A percentile compares a stretch with the other conserved stretches of the same genome.
Conservation (phyloP, 2,888 invertebrate species). For the Orthosia gothica region DNA sequence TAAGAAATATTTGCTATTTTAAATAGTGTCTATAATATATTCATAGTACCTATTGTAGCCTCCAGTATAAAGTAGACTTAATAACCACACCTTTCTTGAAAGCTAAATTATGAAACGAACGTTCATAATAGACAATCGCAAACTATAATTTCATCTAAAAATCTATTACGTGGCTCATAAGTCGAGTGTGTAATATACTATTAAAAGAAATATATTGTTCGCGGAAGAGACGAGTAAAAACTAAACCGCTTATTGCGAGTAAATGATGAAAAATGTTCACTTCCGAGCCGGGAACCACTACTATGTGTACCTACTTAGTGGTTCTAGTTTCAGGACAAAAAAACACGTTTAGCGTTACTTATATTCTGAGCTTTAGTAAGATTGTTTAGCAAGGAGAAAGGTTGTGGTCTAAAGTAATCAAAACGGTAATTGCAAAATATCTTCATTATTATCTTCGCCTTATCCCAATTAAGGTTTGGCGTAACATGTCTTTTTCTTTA, state of each 20-base stretch:
- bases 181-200: slow-evolving; percentile 74
- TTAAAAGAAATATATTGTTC: slow-evolving; percentile 79
- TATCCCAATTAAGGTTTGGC: too few relatives aligned
- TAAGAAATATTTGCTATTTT: too few relatives aligned
- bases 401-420: background rate
- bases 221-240: slow-evolving; percentile 75
- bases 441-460: too few relatives aligned
- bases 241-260: slow-evolving; percentile 82
- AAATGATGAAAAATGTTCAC: slow-evolving; percentile 86
- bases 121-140: background rate
- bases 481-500: too few relatives aligned
- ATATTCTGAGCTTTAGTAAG: too few relatives aligned
- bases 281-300: slow-evolving; percentile 68
- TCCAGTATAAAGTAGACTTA: background rate
- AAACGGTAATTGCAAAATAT: background rate
- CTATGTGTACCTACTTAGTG: slow-evolving; percentile 42
- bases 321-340: slow-evolving; percentile 3
- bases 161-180: slow-evolving; percentile 57
- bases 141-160: slow-evolving; percentile 54
- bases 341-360: background rate
- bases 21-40: too few relatives aligned
- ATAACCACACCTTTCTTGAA: background rate
- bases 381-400: background rate
- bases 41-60: too few relatives aligned
- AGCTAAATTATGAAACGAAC: background rate